phyloP scores from a whole-genome alignment of 2,888 invertebrate genomes.

The Calameuta filiformis region DNA sequence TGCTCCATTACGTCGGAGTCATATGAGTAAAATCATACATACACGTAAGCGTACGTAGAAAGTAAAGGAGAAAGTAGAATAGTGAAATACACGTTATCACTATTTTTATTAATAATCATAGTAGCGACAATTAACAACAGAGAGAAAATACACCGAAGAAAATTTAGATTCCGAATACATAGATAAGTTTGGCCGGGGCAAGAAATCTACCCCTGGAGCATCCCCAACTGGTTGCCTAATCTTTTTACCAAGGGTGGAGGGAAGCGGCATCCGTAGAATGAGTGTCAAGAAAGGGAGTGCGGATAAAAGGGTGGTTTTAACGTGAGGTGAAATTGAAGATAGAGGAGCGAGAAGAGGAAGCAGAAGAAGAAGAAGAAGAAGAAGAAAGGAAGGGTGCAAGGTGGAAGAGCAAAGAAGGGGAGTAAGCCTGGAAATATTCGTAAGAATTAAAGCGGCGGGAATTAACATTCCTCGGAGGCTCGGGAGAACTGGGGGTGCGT shows the following conservation, averaged over 20 bases:
- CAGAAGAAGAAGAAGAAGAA: neutral
- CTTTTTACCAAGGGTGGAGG: neutral
- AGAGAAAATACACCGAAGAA: neutral
- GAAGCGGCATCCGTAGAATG: neutral
- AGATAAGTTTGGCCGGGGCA: neutral
- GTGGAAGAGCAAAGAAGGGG: neutral
- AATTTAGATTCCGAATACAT: neutral
- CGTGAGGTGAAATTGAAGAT: conserved; percentile 1
- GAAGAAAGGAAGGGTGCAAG: conserved; percentile 25
- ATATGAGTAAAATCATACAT: neutral
- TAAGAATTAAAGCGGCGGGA: conserved; percentile 66
- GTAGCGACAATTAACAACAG: neutral
- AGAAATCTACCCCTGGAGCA: neutral
- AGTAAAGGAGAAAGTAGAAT: neutral
- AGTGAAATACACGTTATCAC: neutral
- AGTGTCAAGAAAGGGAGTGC: neutral
- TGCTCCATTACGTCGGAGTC: neutral
- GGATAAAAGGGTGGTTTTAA: neutral
- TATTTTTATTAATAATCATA: neutral
- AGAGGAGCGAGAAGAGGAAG: neutral
- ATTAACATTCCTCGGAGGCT: conserved; percentile 64
- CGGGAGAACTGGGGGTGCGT: conserved; percentile 41
- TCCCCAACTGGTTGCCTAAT: neutral
- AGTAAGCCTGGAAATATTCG: conserved; percentile 57
- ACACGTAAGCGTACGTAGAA: neutral